A percentile compares a stretch with the other conserved stretches of the same genome.
Evolutionary conservation across 2,797 vertebrate species (phyloP).

Genomic region (Phylloscopus collybita): DNA sequence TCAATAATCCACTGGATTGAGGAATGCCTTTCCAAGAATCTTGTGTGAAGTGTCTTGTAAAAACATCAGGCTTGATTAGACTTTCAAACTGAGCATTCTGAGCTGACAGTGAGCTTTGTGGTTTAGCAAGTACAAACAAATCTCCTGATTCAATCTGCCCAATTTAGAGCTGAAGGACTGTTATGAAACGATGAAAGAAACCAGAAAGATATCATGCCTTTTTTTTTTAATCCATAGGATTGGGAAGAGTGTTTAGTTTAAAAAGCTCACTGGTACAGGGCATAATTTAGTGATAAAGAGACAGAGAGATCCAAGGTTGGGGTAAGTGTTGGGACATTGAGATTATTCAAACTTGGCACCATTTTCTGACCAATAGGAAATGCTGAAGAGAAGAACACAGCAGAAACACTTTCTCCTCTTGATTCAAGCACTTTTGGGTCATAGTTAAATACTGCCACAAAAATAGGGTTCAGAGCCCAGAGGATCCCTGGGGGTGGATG

Average conservation of each 20-base stretch:
- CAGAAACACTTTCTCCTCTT: background rate
- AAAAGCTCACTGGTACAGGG: background rate
- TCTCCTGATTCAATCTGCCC: background rate
- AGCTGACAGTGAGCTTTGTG: background rate
- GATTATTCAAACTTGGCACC: background rate
- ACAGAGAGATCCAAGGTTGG: background rate
- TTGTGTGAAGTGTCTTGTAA: background rate
- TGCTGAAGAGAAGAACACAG: background rate
- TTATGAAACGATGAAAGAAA: background rate
- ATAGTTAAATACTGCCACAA: background rate
- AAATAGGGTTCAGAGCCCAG: background rate
- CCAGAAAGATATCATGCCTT: background rate
- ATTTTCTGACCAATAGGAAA: background rate
- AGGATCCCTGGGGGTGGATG: background rate
- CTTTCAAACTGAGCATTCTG: background rate
- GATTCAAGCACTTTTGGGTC: background rate
- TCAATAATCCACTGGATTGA: conserved; percentile 24
- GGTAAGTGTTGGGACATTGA: background rate
- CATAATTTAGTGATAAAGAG: background rate
- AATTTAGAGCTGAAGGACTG: background rate
- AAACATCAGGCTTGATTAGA: background rate
- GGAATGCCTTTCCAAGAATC: conserved; percentile 42
- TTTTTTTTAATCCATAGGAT: background rate
- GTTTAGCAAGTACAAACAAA: background rate
- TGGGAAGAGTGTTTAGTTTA: background rate